A percentile compares a stretch with the other conserved stretches of the same genome.
phyloP scores from a whole-genome alignment of 2,113 vertebrate genomes.

The Nothoprocta pentlandii region DNA sequence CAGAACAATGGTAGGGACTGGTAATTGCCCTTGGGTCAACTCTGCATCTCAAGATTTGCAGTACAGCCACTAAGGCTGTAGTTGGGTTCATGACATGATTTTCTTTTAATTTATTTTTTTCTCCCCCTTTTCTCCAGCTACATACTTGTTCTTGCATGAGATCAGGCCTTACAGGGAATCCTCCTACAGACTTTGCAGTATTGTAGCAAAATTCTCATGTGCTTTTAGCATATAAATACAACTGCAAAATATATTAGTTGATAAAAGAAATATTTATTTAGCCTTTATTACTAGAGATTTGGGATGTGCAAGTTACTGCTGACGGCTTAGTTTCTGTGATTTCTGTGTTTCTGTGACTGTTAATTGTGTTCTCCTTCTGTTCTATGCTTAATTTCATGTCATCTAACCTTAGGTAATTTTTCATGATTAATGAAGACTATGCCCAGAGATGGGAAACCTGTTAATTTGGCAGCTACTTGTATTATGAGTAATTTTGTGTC shows the following conservation, averaged over 20 bases:
- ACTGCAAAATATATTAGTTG: background rate
- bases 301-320: background rate
- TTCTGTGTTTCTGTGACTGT: background rate
- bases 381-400: background rate
- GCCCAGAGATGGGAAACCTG: background rate
- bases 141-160: background rate
- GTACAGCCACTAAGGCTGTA: background rate
- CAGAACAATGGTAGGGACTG: background rate
- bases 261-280: background rate
- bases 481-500: background rate
- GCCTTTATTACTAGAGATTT: background rate
- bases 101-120: background rate
- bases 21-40: constrained; percentile 1
- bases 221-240: background rate
- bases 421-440: background rate
- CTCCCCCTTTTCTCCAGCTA: background rate
- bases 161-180: background rate
- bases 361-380: background rate
- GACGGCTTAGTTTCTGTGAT: background rate
- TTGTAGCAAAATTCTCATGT: background rate
- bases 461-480: background rate
- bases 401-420: background rate
- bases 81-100: accelerated
- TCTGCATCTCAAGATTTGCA: background rate
- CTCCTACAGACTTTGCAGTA: background rate